phyloP scores from a whole-genome alignment of 2,888 invertebrate species.

The Drosophila mimica region DNA sequence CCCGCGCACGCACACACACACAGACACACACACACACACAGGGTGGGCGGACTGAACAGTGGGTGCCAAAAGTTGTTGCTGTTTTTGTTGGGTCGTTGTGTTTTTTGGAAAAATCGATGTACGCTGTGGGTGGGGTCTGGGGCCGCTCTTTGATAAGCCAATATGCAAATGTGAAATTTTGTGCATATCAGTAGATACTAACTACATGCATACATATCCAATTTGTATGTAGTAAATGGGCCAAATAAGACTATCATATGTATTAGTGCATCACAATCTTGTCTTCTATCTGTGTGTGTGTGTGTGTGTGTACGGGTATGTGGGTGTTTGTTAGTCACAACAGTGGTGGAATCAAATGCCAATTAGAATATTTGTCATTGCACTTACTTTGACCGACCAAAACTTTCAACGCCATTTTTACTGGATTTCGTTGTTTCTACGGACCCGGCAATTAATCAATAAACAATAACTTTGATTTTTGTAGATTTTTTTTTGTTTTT shows the following conservation, averaged over 20 bases:
- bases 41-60: slow-evolving; percentile 14
- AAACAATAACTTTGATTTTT: slow-evolving; percentile 10
- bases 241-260: slow-evolving; percentile 15
- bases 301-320: slow-evolving; percentile 3
- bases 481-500: slow-evolving; percentile 12
- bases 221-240: slow-evolving; percentile 11
- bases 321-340: slow-evolving; percentile 51
- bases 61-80: slow-evolving; percentile 13
- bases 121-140: slow-evolving; percentile 6
- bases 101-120: slow-evolving; percentile 56
- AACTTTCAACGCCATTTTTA: slow-evolving; percentile 92
- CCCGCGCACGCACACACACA: not conserved
- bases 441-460: slow-evolving; percentile 29
- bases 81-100: slow-evolving; percentile 8
- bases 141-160: slow-evolving; percentile 42
- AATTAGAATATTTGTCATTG: slow-evolving; percentile 26
- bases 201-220: not conserved
- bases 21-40: not conserved
- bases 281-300: slow-evolving; percentile 10
- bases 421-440: slow-evolving; percentile 22
- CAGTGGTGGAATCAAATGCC: slow-evolving; percentile 10
- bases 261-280: slow-evolving; percentile 42
- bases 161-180: slow-evolving; percentile 35
- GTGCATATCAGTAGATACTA: slow-evolving; percentile 22
- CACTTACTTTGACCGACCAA: slow-evolving; percentile 95